Conservation (phyloP, 2,888 invertebrate genomes). For the Scaeva pyrastri region DNA sequence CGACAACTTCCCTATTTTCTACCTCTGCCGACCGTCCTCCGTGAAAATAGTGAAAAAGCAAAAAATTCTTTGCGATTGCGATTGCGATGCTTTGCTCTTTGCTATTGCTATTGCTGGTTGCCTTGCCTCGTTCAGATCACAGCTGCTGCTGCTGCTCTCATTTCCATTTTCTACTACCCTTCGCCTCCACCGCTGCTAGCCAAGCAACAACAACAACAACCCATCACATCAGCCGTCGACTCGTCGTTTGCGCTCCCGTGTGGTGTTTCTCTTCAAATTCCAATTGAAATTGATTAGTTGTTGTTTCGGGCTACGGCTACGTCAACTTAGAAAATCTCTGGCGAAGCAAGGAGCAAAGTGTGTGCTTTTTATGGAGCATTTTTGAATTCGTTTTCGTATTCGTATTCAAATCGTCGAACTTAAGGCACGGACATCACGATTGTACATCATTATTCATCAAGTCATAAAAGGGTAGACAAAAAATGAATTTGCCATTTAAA, state of each 20-base stretch:
- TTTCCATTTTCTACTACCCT: conserved; percentile 63
- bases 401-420: conserved; percentile 9
- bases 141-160: conserved; percentile 72
- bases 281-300: conserved; percentile 56
- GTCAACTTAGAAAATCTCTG: conserved; percentile 14
- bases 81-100: no score
- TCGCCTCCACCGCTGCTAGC: conserved; percentile 17
- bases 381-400: neutral
- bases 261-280: conserved; percentile 51
- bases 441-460: conserved; percentile 3
- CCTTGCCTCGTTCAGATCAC: conserved; percentile 72
- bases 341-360: conserved; percentile 52
- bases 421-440: neutral
- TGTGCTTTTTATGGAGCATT: conserved; percentile 47
- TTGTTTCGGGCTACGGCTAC: conserved; percentile 34
- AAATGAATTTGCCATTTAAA: conserved; percentile 46
- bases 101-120: conserved; percentile 64
- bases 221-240: neutral
- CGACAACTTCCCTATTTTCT: conserved; percentile 28
- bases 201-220: neutral
- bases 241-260: conserved; percentile 26
- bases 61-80: conserved; percentile 57
- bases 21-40: conserved; percentile 50
- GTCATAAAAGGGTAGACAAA: conserved; percentile 20
- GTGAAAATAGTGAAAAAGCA: conserved; percentile 57